phyloP scores from a whole-genome alignment of 2,797 vertebrate genomes.

The Hipposideros larvatus region DNA sequence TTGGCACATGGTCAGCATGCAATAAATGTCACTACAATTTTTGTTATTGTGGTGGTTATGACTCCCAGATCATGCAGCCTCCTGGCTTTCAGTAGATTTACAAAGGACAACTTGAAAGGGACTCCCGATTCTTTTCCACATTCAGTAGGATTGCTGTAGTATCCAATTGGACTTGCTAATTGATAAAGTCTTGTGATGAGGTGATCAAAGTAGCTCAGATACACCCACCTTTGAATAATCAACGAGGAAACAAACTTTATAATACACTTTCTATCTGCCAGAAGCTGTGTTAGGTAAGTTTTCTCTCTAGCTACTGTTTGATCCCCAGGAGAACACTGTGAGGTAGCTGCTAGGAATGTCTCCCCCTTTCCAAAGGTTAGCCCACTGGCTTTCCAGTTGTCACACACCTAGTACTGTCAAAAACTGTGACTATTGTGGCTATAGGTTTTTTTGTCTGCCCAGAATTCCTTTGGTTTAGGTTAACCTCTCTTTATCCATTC shows the following conservation, averaged over 20 bases:
- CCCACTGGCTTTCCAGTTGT: background rate
- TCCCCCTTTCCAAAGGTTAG: background rate
- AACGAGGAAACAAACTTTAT: slow-evolving; percentile 17
- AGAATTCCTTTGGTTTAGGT: slow-evolving; percentile 12
- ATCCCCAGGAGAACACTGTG: background rate
- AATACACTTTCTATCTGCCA: slow-evolving; percentile 4
- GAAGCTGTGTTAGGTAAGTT: background rate
- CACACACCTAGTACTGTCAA: background rate
- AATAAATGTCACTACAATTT: background rate
- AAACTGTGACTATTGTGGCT: background rate
- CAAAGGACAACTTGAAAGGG: background rate
- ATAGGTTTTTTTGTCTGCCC: background rate
- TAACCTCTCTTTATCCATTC: slow-evolving; percentile 11
- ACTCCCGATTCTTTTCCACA: background rate
- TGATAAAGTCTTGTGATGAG: slow-evolving; percentile 13
- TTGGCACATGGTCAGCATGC: background rate
- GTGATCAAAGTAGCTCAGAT: background rate
- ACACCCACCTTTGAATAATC: background rate
- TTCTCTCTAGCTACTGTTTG: background rate
- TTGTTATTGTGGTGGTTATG: background rate
- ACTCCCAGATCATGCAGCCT: background rate
- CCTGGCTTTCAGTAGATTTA: background rate
- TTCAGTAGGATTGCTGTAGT: background rate
- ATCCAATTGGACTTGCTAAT: background rate
- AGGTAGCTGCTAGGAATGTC: background rate